Percentiles rank a stretch among this genome's conserved stretches.
Conservation (phyloP, 2,888 invertebrate genomes). For the Stenoptilia bipunctidactyla region DNA sequence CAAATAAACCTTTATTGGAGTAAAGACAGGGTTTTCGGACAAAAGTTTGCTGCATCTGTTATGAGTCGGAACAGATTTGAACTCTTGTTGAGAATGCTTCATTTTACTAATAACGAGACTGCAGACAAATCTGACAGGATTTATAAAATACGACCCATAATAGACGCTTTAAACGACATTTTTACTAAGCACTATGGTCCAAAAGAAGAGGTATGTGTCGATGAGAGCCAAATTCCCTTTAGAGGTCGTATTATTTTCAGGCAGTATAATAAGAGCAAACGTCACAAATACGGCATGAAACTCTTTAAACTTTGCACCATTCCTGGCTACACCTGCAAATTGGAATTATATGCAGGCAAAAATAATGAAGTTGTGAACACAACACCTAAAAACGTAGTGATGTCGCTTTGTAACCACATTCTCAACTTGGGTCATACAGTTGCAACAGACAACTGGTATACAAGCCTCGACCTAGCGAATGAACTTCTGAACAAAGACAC, state of each 20-base stretch:
- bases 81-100: constrained; percentile 20
- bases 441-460: constrained; percentile 6
- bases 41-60: constrained; percentile 10
- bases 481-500: constrained; percentile 12
- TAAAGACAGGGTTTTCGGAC: constrained; percentile 20
- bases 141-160: constrained; percentile 20
- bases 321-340: constrained; percentile 11
- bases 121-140: constrained; percentile 20
- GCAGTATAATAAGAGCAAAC: neutral
- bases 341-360: constrained; percentile 4
- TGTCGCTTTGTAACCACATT: constrained; percentile 1
- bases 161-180: constrained; percentile 19
- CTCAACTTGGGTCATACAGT: constrained; percentile 3
- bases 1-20: constrained; percentile 22
- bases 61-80: constrained; percentile 24
- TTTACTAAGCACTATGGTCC: constrained; percentile 22
- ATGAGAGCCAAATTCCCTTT: neutral
- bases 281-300: constrained; percentile 7
- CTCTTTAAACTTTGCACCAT: constrained; percentile 16
- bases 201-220: constrained; percentile 3
- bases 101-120: constrained; percentile 21
- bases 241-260: neutral
- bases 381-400: constrained; percentile 5
- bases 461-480: constrained; percentile 17
- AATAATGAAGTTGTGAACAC: neutral